phyloP scores from a whole-genome alignment of 2,888 invertebrate genomes.

The Drosophila cognata region DNA sequence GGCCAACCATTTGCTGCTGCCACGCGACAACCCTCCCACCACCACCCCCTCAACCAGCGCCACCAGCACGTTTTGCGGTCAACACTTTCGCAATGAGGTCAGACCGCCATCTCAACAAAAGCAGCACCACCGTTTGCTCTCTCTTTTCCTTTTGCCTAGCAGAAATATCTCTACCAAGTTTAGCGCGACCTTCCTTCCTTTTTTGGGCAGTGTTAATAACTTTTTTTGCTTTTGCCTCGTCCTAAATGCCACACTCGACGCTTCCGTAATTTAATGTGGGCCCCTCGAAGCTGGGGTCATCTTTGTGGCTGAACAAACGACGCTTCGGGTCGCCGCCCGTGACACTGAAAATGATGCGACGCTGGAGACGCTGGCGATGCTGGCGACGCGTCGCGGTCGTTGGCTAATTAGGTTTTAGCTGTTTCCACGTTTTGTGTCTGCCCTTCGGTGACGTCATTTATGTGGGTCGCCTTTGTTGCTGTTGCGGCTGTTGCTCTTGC shows the following conservation, averaged over 20 bases:
- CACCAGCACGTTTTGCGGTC: slow-evolving; percentile 64
- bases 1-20: slow-evolving; percentile 4
- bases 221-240: slow-evolving; percentile 38
- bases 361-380: slow-evolving; percentile 16
- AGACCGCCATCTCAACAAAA: slow-evolving; percentile 40
- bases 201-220: slow-evolving; percentile 64
- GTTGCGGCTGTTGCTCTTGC: slow-evolving; percentile 7
- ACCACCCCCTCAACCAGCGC: not conserved
- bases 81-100: slow-evolving; percentile 75
- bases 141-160: slow-evolving; percentile 10
- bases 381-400: slow-evolving; percentile 26
- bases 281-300: slow-evolving; percentile 36
- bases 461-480: slow-evolving; percentile 40
- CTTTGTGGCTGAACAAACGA: slow-evolving; percentile 40
- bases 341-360: slow-evolving; percentile 78
- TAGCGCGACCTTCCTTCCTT: slow-evolving; percentile 29
- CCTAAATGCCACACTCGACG: slow-evolving; percentile 40
- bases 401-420: slow-evolving; percentile 82
- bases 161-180: slow-evolving; percentile 36
- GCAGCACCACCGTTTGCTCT: slow-evolving; percentile 17
- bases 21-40: slow-evolving; percentile 5
- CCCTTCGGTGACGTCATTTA: slow-evolving; percentile 63
- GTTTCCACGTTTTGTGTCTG: slow-evolving; percentile 49
- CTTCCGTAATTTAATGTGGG: slow-evolving; percentile 55
- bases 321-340: slow-evolving; percentile 49